These are phyloP conservation scores for Microplitis mediator DNA, from an alignment of 1,140 invertebrate species.

Conservation along the genomic window DNA sequence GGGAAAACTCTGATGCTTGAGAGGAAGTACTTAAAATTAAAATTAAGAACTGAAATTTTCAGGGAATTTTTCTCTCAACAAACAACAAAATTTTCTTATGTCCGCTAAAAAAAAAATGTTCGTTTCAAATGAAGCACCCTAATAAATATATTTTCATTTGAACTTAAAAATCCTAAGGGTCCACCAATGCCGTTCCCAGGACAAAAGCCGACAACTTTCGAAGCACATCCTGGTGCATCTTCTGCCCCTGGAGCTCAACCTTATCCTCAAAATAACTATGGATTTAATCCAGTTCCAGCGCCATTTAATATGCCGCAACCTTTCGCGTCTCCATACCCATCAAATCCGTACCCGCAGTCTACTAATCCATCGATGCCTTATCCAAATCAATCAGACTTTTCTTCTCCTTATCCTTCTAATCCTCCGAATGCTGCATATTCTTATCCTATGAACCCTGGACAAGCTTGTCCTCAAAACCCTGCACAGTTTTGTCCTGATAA, in stretches of 20 bases:
- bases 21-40: no score
- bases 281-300: slow-evolving; percentile 41
- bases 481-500: no score
- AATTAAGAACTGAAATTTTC: no score
- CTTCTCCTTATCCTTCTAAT: slow-evolving; percentile 9
- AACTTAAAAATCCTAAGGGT: slow-evolving; percentile 45
- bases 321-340: slow-evolving; percentile 31
- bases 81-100: no score
- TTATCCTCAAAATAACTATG: slow-evolving; percentile 33
- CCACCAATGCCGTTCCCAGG: slow-evolving; percentile 50
- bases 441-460: not conserved
- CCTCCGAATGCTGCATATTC: not conserved
- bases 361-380: slow-evolving; percentile 3
- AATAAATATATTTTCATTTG: slow-evolving; percentile 30
- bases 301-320: slow-evolving; percentile 55
- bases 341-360: slow-evolving; percentile 21
- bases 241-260: slow-evolving; percentile 46
- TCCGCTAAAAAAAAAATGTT: no score
- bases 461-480: not conserved
- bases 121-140: no score
- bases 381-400: not conserved
- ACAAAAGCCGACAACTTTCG: slow-evolving; percentile 54
- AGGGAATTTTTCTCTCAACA: no score
- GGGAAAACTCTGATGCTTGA: no score
- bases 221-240: slow-evolving; percentile 52